Evolutionary conservation across 53 echinoderm and acorn worm species (phyloP), one percentile per base, ranked within the genome.

Genomic region (Antedon mediterranea): DNA sequence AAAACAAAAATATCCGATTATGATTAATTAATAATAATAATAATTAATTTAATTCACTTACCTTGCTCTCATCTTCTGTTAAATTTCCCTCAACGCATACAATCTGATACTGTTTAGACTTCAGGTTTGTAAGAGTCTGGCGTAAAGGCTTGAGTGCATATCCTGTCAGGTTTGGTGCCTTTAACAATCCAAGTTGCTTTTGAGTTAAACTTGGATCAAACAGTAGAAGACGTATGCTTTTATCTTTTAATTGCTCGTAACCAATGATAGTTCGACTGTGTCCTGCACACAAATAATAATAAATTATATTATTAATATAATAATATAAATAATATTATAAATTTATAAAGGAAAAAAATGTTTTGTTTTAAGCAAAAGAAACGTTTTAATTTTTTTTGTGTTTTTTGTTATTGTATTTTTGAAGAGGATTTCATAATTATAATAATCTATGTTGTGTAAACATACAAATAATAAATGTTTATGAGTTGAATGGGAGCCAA

Each of bases 201-300:
- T 75, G 32, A 28, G 84, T 33, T 30, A 83, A 44, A 73, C 98
- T 89, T 30, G 98, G 98, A 74, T 98, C 98, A 77, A 98, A 98
- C 73, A 98, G 77, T 0, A 98, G 86, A 30, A 98, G 81, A 31
- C 92, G 76, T 43, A 86, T 88, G 4, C 88, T 85, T 29, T 76
- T 78, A 30, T 98, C 98, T 77, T 93, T 92, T 83, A 93, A 81
- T 15, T 86, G 81, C 70, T 98, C 98, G 83, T 85, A 98, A 32
- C 98, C 98, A 33, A 98, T 43, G 9, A 98, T 85, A 28, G 90
- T 98, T 32, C 98, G 86, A 57, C 98, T 98, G 85, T 98, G 98
- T 30, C 98, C 98, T 98, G 85, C 0, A 26, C 31, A 78, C 26
- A 73, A 18, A 32, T 32, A 30, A 26, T 32, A 43, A 27, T 26